Conservation (phyloP, 2,888 invertebrate species). For the Lithodes maja region DNA sequence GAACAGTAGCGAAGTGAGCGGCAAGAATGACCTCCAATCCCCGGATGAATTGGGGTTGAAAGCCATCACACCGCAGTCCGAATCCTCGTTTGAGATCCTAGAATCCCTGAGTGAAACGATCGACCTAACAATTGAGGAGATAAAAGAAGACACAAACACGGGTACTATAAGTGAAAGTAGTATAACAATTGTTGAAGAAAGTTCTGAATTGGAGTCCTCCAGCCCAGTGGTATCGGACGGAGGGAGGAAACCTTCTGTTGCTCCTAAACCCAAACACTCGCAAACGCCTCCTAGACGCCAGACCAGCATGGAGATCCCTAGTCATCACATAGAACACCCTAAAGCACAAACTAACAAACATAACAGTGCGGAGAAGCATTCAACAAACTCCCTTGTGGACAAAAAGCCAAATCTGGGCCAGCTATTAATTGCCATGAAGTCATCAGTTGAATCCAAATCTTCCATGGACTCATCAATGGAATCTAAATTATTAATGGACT, state of each 20-base stretch:
- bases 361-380: not conserved
- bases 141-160: constrained; percentile 30
- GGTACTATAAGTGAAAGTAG: not conserved
- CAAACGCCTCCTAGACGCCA: not conserved
- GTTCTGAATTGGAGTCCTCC: not conserved
- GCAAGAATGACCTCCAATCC: constrained; percentile 26
- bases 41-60: constrained; percentile 54
- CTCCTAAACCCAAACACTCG: constrained; percentile 15
- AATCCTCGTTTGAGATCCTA: constrained; percentile 68
- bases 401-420: constrained; percentile 11
- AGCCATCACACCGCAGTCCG: constrained; percentile 59
- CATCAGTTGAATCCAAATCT: constrained; percentile 31
- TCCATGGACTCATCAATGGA: constrained; percentile 30
- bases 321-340: not conserved
- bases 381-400: constrained; percentile 11
- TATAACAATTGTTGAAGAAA: not conserved
- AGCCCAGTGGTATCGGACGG: not conserved
- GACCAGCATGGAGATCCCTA: not conserved
- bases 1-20: constrained; percentile 7
- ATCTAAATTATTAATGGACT: constrained; percentile 3
- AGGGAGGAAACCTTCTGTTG: constrained; percentile 1
- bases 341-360: not conserved
- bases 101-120: constrained; percentile 65
- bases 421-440: constrained; percentile 9
- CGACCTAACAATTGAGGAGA: constrained; percentile 38